phyloP scores from a whole-genome alignment of 1,140 invertebrate genomes.

The Uloborus diversus region DNA sequence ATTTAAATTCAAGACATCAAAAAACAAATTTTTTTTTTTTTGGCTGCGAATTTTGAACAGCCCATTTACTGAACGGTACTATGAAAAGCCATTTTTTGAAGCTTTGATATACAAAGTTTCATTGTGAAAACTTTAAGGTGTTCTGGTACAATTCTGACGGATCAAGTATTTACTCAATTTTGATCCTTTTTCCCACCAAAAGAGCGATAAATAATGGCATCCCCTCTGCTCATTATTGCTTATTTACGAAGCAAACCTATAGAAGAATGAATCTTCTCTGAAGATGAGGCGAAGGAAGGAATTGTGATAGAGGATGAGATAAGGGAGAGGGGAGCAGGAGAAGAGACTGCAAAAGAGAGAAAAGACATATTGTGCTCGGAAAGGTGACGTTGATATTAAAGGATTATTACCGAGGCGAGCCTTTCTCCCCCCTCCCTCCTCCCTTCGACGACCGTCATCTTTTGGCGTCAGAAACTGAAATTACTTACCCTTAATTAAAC shows the following conservation, averaged over 20 bases:
- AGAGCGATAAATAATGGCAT: not conserved
- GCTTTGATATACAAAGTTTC: too few relatives aligned
- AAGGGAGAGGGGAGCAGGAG: not conserved
- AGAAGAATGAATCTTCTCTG: constrained; percentile 40
- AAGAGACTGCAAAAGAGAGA: not conserved
- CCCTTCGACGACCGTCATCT: constrained; percentile 1
- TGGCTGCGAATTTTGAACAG: too few relatives aligned
- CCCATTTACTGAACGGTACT: too few relatives aligned
- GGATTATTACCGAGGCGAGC: constrained; percentile 24
- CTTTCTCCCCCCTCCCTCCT: not conserved
- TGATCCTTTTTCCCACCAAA: not conserved
- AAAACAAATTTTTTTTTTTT: too few relatives aligned
- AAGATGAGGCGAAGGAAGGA: constrained; percentile 9
- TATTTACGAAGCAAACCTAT: constrained; percentile 18
- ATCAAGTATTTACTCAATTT: too few relatives aligned
- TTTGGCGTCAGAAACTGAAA: constrained; percentile 8
- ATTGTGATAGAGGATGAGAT: constrained; percentile 6
- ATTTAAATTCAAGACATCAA: too few relatives aligned
- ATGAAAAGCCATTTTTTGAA: too few relatives aligned
- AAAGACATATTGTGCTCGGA: not conserved
- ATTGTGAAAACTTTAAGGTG: too few relatives aligned
- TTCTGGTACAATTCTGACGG: too few relatives aligned
- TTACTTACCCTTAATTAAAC: constrained; percentile 56
- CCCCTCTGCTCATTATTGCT: constrained; percentile 41
- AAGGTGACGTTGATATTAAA: constrained; percentile 44